These are phyloP conservation scores for Catalaphyllia jardinei DNA, from an alignment of 64 coral and sea anemone species.

Conservation along the genomic window DNA sequence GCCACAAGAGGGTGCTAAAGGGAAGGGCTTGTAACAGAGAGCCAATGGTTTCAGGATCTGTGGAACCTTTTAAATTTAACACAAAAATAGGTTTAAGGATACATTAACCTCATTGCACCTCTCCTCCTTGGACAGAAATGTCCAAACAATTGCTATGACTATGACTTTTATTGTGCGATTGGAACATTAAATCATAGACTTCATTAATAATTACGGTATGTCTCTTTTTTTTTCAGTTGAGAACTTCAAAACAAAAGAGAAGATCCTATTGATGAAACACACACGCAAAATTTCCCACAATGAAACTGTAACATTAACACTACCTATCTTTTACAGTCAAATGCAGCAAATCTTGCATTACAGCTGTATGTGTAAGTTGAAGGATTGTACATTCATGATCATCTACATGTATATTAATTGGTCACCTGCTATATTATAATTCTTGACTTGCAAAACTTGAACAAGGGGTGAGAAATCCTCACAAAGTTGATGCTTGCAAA, in stretches of 20 bases:
- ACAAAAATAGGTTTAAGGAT: too few species aligned
- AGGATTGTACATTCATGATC: not conserved
- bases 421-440: slow-evolving; percentile 61
- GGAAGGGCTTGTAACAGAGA: slow-evolving; percentile 25
- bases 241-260: not conserved
- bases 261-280: not conserved
- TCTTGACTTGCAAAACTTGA: slow-evolving; percentile 44
- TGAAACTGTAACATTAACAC: too few species aligned
- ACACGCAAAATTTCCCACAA: too few species aligned
- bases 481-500: slow-evolving; percentile 44
- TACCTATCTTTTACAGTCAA: too few species aligned
- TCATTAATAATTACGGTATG: not conserved
- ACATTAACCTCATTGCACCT: too few species aligned
- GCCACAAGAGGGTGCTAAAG: slow-evolving; percentile 45
- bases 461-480: slow-evolving; percentile 60
- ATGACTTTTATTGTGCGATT: too few species aligned
- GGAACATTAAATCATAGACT: too few species aligned
- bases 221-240: not conserved
- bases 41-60: not conserved
- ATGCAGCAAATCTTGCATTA: too few species aligned
- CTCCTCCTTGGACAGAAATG: too few species aligned
- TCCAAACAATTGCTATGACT: too few species aligned
- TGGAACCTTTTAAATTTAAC: not conserved
- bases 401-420: not conserved
- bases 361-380: too few species aligned